Base-by-base conservation (phyloP, 2,113 vertebrate species). In the Rhegmatorhina hoffmannsi region DNA sequence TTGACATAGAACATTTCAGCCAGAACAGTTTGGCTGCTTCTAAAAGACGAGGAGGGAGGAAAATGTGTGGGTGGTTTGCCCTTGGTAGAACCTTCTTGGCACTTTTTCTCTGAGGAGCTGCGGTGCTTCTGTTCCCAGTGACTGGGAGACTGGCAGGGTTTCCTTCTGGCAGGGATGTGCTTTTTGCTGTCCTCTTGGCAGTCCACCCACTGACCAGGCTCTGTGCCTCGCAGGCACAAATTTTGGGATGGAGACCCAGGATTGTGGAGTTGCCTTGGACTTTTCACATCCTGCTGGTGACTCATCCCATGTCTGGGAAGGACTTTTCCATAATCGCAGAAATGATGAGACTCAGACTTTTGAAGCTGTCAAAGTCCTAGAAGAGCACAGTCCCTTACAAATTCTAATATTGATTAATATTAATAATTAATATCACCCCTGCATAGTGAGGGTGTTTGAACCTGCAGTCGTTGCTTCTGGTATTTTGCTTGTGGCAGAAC, bases 91-190 rank as follows among this genome's bases (percentile, higher is more conserved):
- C 79, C 84, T 94, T 89, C 86, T 74, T 95, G 80, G 80, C 86
- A 94, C 79, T 73, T 95, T 76, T 40, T 83, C 80, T 78, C 7
- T 6, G 59, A 81, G 79, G 76, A 95, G 86, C 86, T 90, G 73
- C 7, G 67, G 47, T 76, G 82, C 79, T 95, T 94, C 94, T 96
- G 88, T 86, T 90, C 36, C 67, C 70, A 94, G 90, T 63, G 89
- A 21, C 68, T 74, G 5, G 28, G 84, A 93, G 85, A 60, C 79
- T 95, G 94, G 92, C 92, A 96, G 81, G 76, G 72, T 94, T 95
- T 90, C 89, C 91, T 95, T 70, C 94, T 95, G 95, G 92, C 56
- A 55, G 44, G 76, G 69, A 74, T 94, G 94, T 95, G 91, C 94
- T 90, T 95, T 97, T 96, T 84, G 94, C 94, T 0, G 7, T 95